These are phyloP conservation scores for Acanthopagrus latus DNA, from an alignment of 2,797 vertebrate species.

Conservation along the genomic window DNA sequence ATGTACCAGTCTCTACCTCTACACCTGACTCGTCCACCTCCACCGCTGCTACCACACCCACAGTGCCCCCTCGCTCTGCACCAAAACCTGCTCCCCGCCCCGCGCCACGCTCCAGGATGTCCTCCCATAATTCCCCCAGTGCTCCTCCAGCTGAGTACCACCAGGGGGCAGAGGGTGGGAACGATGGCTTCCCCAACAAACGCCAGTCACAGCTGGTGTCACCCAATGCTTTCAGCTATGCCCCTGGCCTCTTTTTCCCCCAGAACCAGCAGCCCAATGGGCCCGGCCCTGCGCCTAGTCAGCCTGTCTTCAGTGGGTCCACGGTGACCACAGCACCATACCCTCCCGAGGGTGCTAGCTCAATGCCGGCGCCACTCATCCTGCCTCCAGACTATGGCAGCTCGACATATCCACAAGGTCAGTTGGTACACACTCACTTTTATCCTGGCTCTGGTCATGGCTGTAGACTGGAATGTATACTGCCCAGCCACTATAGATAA, in stretches of 20 bases:
- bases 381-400: constrained; percentile 90
- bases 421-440: constrained; percentile 53
- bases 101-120: constrained; percentile 71
- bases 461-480: too few species aligned
- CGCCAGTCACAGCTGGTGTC: constrained; percentile 90
- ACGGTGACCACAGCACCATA: constrained; percentile 86
- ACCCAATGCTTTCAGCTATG: constrained; percentile 82
- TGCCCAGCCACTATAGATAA: neutral
- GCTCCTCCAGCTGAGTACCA: constrained; percentile 88
- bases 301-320: constrained; percentile 81
- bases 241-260: constrained; percentile 87
- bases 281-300: constrained; percentile 54
- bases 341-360: constrained; percentile 78
- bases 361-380: constrained; percentile 80
- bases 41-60: constrained; percentile 3
- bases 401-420: constrained; percentile 90
- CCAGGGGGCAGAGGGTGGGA: constrained; percentile 60
- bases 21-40: constrained; percentile 8
- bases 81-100: constrained; percentile 73
- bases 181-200: constrained; percentile 85
- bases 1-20: neutral
- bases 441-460: neutral
- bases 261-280: constrained; percentile 67
- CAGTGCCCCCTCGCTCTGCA: constrained; percentile 69
- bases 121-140: constrained; percentile 82